These are phyloP conservation scores for Drosophila willistoni DNA, from an alignment of 1,140 invertebrate species.

Conservation along the genomic window DNA sequence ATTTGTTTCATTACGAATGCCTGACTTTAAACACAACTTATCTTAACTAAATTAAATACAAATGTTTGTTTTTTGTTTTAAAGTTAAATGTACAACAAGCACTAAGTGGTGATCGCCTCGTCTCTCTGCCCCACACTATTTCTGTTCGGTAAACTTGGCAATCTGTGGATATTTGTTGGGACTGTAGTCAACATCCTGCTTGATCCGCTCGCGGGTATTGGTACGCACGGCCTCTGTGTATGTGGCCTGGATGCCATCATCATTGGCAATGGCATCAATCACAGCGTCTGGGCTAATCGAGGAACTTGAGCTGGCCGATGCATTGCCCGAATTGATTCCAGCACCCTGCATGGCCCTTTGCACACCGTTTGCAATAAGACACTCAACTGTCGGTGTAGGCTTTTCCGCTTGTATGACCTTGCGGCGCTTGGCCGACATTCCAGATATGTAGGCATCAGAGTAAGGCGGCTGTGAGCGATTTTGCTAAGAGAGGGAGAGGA, in stretches of 20 bases:
- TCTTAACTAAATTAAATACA: constrained; percentile 76
- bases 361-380: constrained; percentile 84
- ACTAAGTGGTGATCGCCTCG: constrained; percentile 39
- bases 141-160: constrained; percentile 77
- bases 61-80: constrained; percentile 57
- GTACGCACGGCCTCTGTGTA: constrained; percentile 71
- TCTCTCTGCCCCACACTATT: constrained; percentile 41
- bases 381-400: constrained; percentile 81
- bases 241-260: constrained; percentile 63
- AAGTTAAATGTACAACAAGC: constrained; percentile 75
- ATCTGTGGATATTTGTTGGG: constrained; percentile 80
- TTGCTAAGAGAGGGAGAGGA: constrained; percentile 12
- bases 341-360: constrained; percentile 84
- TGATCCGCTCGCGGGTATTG: constrained; percentile 67
- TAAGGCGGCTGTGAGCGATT: constrained; percentile 82
- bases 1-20: constrained; percentile 31
- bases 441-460: constrained; percentile 92
- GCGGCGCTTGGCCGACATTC: constrained; percentile 91
- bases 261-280: constrained; percentile 66
- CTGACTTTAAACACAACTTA: constrained; percentile 68
- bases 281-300: constrained; percentile 54
- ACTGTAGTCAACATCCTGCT: constrained; percentile 74
- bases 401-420: constrained; percentile 86
- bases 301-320: constrained; percentile 57
- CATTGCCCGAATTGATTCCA: constrained; percentile 81